Evolutionary conservation across 2,797 vertebrate genomes (phyloP).

Genomic region (Pseudochaenichthys georgianus): DNA sequence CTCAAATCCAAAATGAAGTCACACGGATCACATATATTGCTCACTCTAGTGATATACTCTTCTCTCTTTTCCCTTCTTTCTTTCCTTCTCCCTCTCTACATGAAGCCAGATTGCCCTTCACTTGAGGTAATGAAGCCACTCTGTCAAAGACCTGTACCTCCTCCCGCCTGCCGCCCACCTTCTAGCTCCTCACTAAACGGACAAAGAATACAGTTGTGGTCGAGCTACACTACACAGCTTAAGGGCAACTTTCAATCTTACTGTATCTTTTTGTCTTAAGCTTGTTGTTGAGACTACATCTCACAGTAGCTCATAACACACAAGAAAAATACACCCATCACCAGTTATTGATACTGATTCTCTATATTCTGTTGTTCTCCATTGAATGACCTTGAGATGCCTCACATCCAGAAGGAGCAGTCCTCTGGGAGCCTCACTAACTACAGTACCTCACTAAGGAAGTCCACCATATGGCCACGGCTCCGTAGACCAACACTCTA

Average conservation of each 20-base stretch:
- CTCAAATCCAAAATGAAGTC: slow-evolving; percentile 3
- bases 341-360: slow-evolving; percentile 17
- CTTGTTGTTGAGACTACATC: slow-evolving; percentile 31
- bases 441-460: slow-evolving; percentile 30
- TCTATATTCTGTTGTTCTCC: slow-evolving; percentile 36
- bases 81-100: background rate
- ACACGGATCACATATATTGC: background rate
- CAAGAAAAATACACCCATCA: slow-evolving; percentile 20
- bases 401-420: slow-evolving; percentile 9
- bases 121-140: slow-evolving; percentile 83
- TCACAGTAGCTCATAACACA: slow-evolving; percentile 24
- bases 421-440: slow-evolving; percentile 37
- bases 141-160: slow-evolving; percentile 78
- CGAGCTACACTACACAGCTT: slow-evolving; percentile 53
- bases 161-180: slow-evolving; percentile 49
- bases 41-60: background rate
- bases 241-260: slow-evolving; percentile 51
- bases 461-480: slow-evolving; percentile 61
- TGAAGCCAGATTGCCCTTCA: slow-evolving; percentile 83
- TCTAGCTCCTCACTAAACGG: slow-evolving; percentile 52
- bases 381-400: slow-evolving; percentile 63
- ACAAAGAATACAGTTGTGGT: slow-evolving; percentile 48
- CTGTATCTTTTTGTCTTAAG: slow-evolving; percentile 37
- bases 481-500: slow-evolving; percentile 37
- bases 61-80: background rate